Base-by-base conservation (phyloP, 2,797 vertebrate genomes). In the Leptatherina wallacei region DNA sequence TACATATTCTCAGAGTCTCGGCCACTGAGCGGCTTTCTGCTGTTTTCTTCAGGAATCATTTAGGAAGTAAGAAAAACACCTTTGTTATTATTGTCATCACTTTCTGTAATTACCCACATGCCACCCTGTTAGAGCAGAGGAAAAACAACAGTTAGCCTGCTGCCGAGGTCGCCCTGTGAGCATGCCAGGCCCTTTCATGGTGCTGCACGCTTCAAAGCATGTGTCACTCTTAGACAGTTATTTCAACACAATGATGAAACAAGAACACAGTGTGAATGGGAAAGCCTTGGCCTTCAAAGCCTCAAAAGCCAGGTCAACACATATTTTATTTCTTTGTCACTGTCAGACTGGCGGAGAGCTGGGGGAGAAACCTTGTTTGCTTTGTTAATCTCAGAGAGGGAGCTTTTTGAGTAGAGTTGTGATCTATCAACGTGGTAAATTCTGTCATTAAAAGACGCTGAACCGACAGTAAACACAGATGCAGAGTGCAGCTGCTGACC, bases 41-140 rank as follows among this genome's bases (percentile, higher is more conserved):
- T 88, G 80, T 86, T 90, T 90, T 90, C 77, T 90, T 51, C 69
- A 83, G 80, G 88, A 90, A 88, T 92, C 89, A 92, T 90, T 91
- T 88, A 89, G 86, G 87, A 92, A 88, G 91, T 80, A 91, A 92
- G 84, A 90, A 92, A 93, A 94, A 93, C 89, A 92, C 82, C 70
- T 67, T 71, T 92, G 90, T 93, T 93, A 88, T 93, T 84, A 78
- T 91, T 93, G 92, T 93, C 92, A 92, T 93, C 90, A 85, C 91
- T 81, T 91, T 83, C 72, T 76, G 85, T 91, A 90, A 93, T 92
- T 91, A 88, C 86, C 78, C 87, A 59, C 36, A 82, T 85, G 84
- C 86, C 79, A 81, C 82, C 83, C 78, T 65, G 85, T 85, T 84
- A 65, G 82, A 86, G 82, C 71, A 51, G 87, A 84, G 76, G 62